Conservation (phyloP, 2,888 invertebrate genomes). For the Lasioglossum leucozonium region DNA sequence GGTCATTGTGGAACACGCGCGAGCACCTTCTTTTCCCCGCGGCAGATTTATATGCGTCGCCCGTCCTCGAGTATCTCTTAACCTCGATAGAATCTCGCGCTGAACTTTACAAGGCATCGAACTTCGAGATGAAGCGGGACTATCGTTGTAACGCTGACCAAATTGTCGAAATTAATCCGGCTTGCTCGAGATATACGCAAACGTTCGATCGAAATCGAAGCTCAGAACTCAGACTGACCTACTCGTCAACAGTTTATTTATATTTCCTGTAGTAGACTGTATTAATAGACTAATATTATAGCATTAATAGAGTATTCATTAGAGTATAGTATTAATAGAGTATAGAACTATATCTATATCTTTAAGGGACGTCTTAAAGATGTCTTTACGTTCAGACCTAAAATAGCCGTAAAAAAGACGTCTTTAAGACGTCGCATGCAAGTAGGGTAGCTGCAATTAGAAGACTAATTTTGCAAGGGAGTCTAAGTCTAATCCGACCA, state of each 20-base stretch:
- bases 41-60: constrained; percentile 45
- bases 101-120: neutral
- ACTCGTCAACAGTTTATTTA: neutral
- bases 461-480: neutral
- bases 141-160: neutral
- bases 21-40: constrained; percentile 25
- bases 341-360: too few relatives aligned
- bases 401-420: too few relatives aligned
- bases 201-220: neutral
- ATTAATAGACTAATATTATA: too few relatives aligned
- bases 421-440: too few relatives aligned
- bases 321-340: too few relatives aligned
- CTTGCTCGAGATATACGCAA: neutral
- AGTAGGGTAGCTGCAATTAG: neutral
- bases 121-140: neutral
- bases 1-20: constrained; percentile 6
- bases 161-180: neutral
- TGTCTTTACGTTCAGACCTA: too few relatives aligned
- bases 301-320: too few relatives aligned
- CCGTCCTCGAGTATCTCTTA: constrained; percentile 29
- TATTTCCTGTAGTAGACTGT: too few relatives aligned
- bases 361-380: too few relatives aligned
- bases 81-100: constrained; percentile 28
- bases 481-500: neutral
- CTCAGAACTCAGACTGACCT: neutral